A percentile compares a stretch with the other conserved stretches of the same genome.
These are phyloP conservation scores for Turritopsis rubra DNA, from an alignment of 30 jellyfish, hydroid and myxozoan species.

Conservation along the genomic window DNA sequence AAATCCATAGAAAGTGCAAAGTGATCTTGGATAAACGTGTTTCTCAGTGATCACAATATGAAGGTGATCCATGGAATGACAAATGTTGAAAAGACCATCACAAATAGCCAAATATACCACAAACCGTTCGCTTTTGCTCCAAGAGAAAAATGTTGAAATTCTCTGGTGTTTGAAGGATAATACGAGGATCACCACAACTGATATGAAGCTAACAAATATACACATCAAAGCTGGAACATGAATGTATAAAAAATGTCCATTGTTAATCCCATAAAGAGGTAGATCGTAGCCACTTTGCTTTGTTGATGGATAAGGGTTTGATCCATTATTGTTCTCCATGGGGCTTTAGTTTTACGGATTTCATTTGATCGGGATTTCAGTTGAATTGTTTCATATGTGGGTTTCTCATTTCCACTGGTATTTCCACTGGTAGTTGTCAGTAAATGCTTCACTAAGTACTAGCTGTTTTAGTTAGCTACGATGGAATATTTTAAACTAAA, in stretches of 20 bases:
- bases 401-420: too few species aligned
- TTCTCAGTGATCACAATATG: not conserved
- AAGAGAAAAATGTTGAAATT: slow-evolving; percentile 7
- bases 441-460: too few species aligned
- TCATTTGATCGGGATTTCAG: too few species aligned
- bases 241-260: not conserved
- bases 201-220: slow-evolving; percentile 14
- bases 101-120: slow-evolving; percentile 14
- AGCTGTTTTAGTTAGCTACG: too few species aligned
- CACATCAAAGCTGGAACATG: slow-evolving; percentile 12
- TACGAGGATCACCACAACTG: not conserved
- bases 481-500: too few species aligned
- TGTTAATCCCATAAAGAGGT: slow-evolving; percentile 1
- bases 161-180: slow-evolving; percentile 9
- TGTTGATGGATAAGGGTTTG: not conserved
- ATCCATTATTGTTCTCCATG: too few species aligned
- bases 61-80: slow-evolving; percentile 23
- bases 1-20: slow-evolving; percentile 22
- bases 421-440: too few species aligned
- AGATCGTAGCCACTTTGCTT: slow-evolving; percentile 3
- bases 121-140: slow-evolving; percentile 22
- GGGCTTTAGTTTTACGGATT: too few species aligned
- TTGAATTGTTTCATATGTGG: too few species aligned
- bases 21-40: slow-evolving; percentile 3
- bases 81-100: slow-evolving; percentile 7